Base-by-base conservation (phyloP, 1,140 invertebrate genomes). In the Polyergus mexicanus region DNA sequence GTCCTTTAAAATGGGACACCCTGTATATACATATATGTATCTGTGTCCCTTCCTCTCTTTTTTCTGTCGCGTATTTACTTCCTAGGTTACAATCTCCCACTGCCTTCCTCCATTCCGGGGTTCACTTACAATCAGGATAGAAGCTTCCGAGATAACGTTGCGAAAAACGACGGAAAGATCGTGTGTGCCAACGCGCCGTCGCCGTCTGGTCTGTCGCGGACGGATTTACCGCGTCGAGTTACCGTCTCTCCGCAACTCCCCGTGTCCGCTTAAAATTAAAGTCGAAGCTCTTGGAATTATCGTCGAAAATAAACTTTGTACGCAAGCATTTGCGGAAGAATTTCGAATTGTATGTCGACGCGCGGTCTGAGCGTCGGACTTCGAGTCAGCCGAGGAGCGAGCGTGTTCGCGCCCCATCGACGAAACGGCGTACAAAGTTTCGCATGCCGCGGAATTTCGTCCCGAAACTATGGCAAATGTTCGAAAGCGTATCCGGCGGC, bases 121-220 rank as follows among this genome's bases (percentile, higher is more conserved):
- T 72, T 71, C 44, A 58, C 58, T 87, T 74, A 84, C 75, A 88
- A 88, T 84, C 81, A 77, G 58, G 72, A 65, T 84, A 65, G 72
- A 84, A 77, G 72, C 81, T 68, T 25, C 41, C 62, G 25, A 28
- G 38, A 56, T 75, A 84, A 58, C 78, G 80, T 76, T 71, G 62
- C 35, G 38, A 19, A 28, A 62, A 81, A 35, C 25, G 63, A 54
- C 41, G 47, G 84, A 83, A 87, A 89, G 86, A 89, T 80, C 54
- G 62, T 85, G 51, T 47, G 84, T 62, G 77, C 60, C 84, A 78
- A 88, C 84, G 66, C 76, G 68, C 69, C 74, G 86, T 63, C 86
- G 87, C 87, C 75, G 72, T 86, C 76, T 77, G 81, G 87, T 78
- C 72, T 68, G 66, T 65, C 71, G 56, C 38, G 38, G n/a, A 28